Base-by-base conservation (phyloP, 1,140 invertebrate genomes). In the Drosophila jambulina region DNA sequence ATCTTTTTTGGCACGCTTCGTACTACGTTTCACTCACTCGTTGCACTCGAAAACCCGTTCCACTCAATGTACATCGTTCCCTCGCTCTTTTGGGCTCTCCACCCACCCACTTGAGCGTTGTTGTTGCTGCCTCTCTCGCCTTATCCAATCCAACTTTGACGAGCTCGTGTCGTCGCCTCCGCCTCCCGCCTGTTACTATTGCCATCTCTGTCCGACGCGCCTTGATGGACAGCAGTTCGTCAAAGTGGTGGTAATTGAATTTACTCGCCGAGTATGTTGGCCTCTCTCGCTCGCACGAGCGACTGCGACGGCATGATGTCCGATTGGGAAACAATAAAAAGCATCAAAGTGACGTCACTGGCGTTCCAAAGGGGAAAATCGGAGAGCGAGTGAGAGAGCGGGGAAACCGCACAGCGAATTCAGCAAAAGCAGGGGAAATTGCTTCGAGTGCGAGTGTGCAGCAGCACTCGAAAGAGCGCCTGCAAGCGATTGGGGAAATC, bases 221-320 rank as follows among this genome's bases (percentile, higher is more conserved):
- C 46, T 78, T 91, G 87, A 91, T 91, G 79, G 88, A 91, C 88
- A 91, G 88, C 80, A 87, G 81, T 91, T 91, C 88, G 88, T 91
- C 88, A 91, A 91, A 88, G 81, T 78, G 87, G 82, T 91, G 82
- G 79, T 91, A 90, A 90, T 91, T 91, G 85, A 90, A 90, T 90
- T 82, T 68, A 53, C 48, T 72, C 53, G 34, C 53, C 21, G 21
- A 56, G 21, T 54, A 36, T 54, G 58, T 42, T 23, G 36, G n/a
- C 43, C 43, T 27, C 69, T 70, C 69, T 72, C 65, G 62, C 63
- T 53, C 43, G 58, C 60, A 61, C 53, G 76, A 65, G 63, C 48
- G 71, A 84, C 48, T 84, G 87, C 58, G 77, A 70, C 32, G 49
- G 82, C 82, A 81, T 40, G 63, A 43, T 67, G 74, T 70, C 56